Evolutionary conservation across 2,888 invertebrate species (phyloP), one percentile per base, ranked within the genome.

Genomic region (Isotomurus palustris): DNA sequence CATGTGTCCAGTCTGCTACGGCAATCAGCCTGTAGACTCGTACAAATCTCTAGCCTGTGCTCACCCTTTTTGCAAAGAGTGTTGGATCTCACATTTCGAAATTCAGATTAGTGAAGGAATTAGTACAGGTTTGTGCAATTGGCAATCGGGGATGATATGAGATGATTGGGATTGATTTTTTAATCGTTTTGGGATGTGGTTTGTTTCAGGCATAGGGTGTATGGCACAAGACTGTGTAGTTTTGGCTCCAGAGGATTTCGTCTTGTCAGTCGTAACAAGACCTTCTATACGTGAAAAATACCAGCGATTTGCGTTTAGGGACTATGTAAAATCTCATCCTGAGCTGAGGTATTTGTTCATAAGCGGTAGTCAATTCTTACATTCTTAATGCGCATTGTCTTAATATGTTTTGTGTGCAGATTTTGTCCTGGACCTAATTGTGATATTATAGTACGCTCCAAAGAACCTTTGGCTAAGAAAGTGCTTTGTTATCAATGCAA

Each of bases 361-460:
- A 32, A 32, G 32, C 32, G 8, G 14, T 32, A 14, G 8, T 32
- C 8, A 32, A 17, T 22, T 40, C 12, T 17, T 38, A 8, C 12
- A 36, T 40, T 38, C 21, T 44, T 53, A 24, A n/a, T 17, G 17
- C n/a, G n/a, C n/a, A n/a, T n/a, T n/a, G n/a, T n/a, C n/a, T 43
- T 32, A 32, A n/a, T 38, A 59, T 76, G 38, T 24, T 50, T 24
- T 48, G 32, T 21, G 3, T 44, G 10, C 28, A 82, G 92, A 72
- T 95, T 93, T 76, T 96, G 96, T 76, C 94, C 96, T 40, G 96
- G 96, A 36, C 89, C 92, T 57, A 95, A 96, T 79, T 97, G 97
- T 80, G 86, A 87, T 77, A 82, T 85, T 38, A 85, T 99, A 67
- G 85, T 92, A 73, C 84, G 87, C 73, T 91, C 94, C 45, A 85